These are phyloP conservation scores for Cryptophagus acutangulus DNA, from an alignment of 2,888 invertebrate species.

Conservation along the genomic window DNA sequence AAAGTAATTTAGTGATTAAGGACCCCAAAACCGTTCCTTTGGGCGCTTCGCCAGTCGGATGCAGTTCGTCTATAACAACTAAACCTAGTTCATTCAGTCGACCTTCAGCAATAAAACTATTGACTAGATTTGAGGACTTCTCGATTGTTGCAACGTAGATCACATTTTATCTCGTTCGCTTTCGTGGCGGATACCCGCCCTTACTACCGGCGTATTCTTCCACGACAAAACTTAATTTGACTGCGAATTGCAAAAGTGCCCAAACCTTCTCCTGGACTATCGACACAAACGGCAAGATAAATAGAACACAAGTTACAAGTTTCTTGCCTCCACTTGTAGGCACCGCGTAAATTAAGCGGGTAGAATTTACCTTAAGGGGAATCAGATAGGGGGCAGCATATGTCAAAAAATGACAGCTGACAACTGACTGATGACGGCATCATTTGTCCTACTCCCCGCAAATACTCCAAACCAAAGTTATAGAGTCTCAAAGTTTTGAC, in stretches of 20 bases:
- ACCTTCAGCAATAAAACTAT: constrained; percentile 75
- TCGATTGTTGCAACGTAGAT: constrained; percentile 93
- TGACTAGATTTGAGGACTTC: constrained; percentile 80
- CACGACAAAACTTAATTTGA: constrained; percentile 79
- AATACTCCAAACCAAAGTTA: no score
- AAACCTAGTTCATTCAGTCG: constrained; percentile 75
- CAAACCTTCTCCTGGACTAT: constrained; percentile 96
- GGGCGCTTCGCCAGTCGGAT: constrained; percentile 83
- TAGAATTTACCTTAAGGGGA: no score
- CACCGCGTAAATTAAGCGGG: no score
- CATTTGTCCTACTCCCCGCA: no score
- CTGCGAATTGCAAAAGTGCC: constrained; percentile 79
- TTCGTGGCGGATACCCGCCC: constrained; percentile 75
- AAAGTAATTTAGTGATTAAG: constrained; percentile 73
- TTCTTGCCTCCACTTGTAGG: no score
- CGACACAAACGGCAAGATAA: constrained; percentile 91
- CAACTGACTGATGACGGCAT: no score
- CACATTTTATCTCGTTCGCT: constrained; percentile 67
- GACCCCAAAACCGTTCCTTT: constrained; percentile 84
- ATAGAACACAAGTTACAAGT: no score
- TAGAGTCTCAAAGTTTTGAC: no score
- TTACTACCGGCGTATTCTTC: constrained; percentile 95
- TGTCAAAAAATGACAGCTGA: no score
- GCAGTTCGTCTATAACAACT: constrained; percentile 83
- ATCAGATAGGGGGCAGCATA: no score